These are phyloP conservation scores for Anagyrus pseudococci DNA, from an alignment of 2,888 invertebrate species.

Conservation along the genomic window DNA sequence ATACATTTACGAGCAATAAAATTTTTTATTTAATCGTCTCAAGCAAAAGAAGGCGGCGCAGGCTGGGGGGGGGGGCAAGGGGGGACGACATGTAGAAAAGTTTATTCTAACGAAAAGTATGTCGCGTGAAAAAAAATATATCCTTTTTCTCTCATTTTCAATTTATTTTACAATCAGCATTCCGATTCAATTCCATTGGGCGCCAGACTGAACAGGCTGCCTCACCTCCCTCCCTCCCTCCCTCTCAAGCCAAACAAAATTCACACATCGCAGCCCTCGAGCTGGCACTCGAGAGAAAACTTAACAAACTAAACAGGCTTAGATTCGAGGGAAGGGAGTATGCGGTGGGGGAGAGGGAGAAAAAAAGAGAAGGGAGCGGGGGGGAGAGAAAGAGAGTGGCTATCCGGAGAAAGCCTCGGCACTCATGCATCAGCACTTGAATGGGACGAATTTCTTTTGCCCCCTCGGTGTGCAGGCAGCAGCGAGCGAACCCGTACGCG, in stretches of 20 bases:
- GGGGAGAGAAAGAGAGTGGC: not conserved
- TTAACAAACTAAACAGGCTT: slow-evolving; percentile 24
- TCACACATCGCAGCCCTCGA: slow-evolving; percentile 5
- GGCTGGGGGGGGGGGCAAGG: too few species aligned
- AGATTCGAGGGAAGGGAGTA: not conserved
- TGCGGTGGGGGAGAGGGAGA: slow-evolving; percentile 6
- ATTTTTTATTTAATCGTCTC: too few species aligned
- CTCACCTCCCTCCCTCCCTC: too few species aligned
- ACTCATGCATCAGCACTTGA: slow-evolving; percentile 24
- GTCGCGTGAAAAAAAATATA: too few species aligned
- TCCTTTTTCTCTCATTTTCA: too few species aligned
- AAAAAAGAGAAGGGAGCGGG: not conserved
- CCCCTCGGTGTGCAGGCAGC: not conserved
- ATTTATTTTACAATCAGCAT: not conserved
- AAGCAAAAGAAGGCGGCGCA: too few species aligned
- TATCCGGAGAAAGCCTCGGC: slow-evolving; percentile 6
- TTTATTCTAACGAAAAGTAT: too few species aligned
- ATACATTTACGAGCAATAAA: too few species aligned
- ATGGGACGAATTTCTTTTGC: slow-evolving; percentile 31
- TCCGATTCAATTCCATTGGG: not conserved
- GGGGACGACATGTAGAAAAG: too few species aligned
- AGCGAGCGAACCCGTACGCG: not conserved
- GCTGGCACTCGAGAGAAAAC: slow-evolving; percentile 3
- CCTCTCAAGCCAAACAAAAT: slow-evolving; percentile 1
- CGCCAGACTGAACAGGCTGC: too few species aligned